phyloP scores from a whole-genome alignment of 2,113 vertebrate genomes.

The Vombatus ursinus region DNA sequence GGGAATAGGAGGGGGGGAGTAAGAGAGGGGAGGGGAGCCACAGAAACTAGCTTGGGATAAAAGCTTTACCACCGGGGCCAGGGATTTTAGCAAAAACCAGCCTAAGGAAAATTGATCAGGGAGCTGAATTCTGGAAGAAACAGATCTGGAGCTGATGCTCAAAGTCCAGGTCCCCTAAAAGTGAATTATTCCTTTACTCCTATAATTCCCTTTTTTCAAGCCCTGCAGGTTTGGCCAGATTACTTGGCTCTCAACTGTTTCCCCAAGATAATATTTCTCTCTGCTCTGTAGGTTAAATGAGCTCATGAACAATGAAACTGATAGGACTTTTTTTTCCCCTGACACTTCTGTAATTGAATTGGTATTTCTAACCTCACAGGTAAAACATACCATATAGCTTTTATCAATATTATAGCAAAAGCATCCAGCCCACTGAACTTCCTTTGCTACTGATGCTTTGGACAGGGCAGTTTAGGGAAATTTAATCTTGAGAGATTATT shows the following conservation, averaged over 20 bases:
- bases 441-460: neutral
- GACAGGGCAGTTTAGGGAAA: conserved; percentile 12
- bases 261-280: neutral
- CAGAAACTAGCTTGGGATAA: neutral
- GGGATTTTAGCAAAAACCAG: neutral
- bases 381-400: conserved; percentile 15
- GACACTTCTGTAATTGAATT: neutral
- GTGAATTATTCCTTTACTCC: conserved; percentile 20
- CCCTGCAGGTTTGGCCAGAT: conserved; percentile 43
- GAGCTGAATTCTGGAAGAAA: conserved; percentile 20
- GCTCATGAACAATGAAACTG: neutral
- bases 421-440: conserved; percentile 5
- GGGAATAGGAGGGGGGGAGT: neutral
- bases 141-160: neutral
- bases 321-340: neutral
- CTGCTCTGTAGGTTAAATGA: conserved; percentile 52
- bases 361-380: neutral
- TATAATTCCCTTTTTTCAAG: conserved; percentile 39
- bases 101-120: conserved; percentile 16
- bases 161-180: conserved; percentile 24
- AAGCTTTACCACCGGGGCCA: neutral
- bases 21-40: neutral
- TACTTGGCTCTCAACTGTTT: conserved; percentile 8
- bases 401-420: conserved; percentile 1
- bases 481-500: conserved; percentile 18